Evolutionary conservation across 2,888 invertebrate genomes (phyloP), one percentile per base, ranked within the genome.

Genomic region (Drosophila siamana): DNA sequence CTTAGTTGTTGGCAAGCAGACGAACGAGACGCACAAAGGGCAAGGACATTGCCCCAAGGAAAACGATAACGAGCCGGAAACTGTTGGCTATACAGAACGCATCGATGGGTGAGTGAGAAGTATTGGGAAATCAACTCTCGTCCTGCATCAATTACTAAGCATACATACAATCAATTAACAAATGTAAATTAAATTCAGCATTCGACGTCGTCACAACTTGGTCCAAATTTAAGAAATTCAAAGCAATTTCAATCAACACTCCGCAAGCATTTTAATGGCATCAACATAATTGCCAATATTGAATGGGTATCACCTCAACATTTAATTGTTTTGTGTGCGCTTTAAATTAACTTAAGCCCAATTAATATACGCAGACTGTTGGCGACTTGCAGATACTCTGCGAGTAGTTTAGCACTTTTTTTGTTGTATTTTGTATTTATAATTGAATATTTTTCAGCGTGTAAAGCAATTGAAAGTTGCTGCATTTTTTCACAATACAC

Each of bases 51-150:
- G 61, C 38, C 8, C 33, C 26, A 15, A 52, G 40, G 8, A n/a
- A 38, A 16, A 5, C n/a, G 30, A 64, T 69, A 60, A 51, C 50
- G 50, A 44, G n/a, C 64, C 22, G 38, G 47, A 64, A 44, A 11
- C n/a, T n/a, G n/a, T n/a, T n/a, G n/a, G n/a, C n/a, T n/a, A n/a
- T n/a, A n/a, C n/a, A n/a, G n/a, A n/a, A n/a, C n/a, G n/a, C n/a
- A n/a, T n/a, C n/a, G n/a, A n/a, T n/a, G n/a, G n/a, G n/a, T 51
- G 19, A 54, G 13, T 13, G 9, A 13, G 19, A 41, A 2, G 41
- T 41, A n/a, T n/a, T n/a, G n/a, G n/a, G n/a, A n/a, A n/a, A n/a
- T n/a, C 19, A 19, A 3, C 19, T 19, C 19, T 19, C 19, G 30
- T 54, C 22, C 19, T 13, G 7, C 9, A 9, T 2, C 8, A 8